Base-by-base conservation (phyloP, 2,113 vertebrate species). In the Cervus canadensis region DNA sequence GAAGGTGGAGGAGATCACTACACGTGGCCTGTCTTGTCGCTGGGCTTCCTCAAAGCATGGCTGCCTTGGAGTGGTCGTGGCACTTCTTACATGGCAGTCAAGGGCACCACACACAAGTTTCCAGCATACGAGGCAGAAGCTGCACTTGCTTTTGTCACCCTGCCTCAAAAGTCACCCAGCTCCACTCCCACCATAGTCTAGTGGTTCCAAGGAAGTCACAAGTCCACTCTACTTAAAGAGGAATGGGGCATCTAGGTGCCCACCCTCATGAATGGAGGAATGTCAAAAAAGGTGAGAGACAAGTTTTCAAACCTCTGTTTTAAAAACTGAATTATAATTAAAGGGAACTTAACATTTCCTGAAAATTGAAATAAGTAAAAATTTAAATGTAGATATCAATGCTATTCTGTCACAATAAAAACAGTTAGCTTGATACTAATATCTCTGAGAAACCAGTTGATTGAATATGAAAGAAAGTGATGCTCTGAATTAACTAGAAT, bases 301-400 rank as follows among this genome's bases (percentile, higher is more conserved):
- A 26, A 64, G 21, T 64, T 62, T 87, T 45, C 62, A 91, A 84
- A 62, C 0, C 33, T 56, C 40, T 13, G 15, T 84, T 56, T 64
- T 76, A 71, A 40, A 7, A 19, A 59, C 0, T 25, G 17, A 50
- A 91, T 57, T 36, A 57, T 36, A 48, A 2, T 91, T 83, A 57
- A 93, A 82, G 10, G 25, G 5, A 87, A 88, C 10, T 57, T 60
- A 59, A 5, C 84, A 19, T 86, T 84, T 64, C 28, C 78, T 94
- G 48, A 64, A 87, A 87, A 90, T 78, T 64, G 85, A 81, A 97
- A 67, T 76, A 90, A 60, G 57, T 82, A 88, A 74, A 95, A 93
- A 67, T 59, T 87, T 64, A 96, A 96, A 93, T 82, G 30, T 86
- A 89, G 19, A 3, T n/a, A 26, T 81, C 21, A 91, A 25, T 83